Evolutionary conservation across 2,113 vertebrate species (phyloP), one percentile per base, ranked within the genome.

Genomic region (Trematocara zebra): DNA sequence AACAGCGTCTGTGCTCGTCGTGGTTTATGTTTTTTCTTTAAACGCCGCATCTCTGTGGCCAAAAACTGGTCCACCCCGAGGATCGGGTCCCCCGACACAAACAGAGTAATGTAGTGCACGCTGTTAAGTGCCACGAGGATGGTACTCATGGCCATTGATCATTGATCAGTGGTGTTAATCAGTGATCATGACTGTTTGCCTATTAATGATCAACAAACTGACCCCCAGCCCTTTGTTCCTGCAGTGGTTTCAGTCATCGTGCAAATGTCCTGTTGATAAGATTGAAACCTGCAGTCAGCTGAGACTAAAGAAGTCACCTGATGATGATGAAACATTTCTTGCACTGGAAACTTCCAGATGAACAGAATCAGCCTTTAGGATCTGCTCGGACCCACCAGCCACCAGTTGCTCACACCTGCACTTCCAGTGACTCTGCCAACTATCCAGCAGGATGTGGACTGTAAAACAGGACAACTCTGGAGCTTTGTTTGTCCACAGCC

Each of bases 241-340:
- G 26, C 54, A 15, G 0, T 7, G 49, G n/a, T 11, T 23, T 4
- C 52, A 53, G 20, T 54, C n/a, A 23, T 53, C 0, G 0, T 53
- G 52, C 20, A 56, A 56, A 56, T 3, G 23, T 56, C 0, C 53
- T 28, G 11, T 56, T 56, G 0, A 1, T 28, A 3, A 56, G 11
- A 0, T 5, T 56, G 53, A 14, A 26, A 56, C 1, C 53, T 56
- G 11, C 23, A 26, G 53, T 56, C 53, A 56, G 53, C 54, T 56
- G 53, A 56, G 53, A 56, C 6, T 26, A 23, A 56, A 56, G 53
- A 26, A 4, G 53, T 14, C 53, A 56, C 2, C 23, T 56, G 53
- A 56, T 56, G 53, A 14, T 56, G 53, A 28, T 2, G 53, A 5
- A 26, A 26, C 2, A 6, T 4, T 14, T 26, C 53, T 12, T 20